Evolutionary conservation across 2,797 vertebrate species (phyloP).

Genomic region (Sarcoramphus papa): DNA sequence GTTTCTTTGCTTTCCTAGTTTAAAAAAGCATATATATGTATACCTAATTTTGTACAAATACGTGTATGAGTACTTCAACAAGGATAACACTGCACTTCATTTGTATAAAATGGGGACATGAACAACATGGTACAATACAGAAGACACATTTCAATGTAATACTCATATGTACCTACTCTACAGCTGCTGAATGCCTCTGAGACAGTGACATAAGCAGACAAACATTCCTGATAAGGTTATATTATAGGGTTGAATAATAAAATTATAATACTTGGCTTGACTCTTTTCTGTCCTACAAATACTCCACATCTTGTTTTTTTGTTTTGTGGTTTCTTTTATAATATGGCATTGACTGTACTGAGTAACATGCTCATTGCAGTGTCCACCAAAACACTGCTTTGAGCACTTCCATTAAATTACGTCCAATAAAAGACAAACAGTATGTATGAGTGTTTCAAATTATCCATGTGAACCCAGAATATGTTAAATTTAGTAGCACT

Average conservation of each 20-base stretch:
- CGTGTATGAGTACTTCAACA: not conserved
- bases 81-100: not conserved
- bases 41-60: not conserved
- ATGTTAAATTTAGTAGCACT: not conserved
- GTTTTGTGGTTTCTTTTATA: not conserved
- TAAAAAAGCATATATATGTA: not conserved
- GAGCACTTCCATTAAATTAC: not conserved
- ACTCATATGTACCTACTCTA: not conserved
- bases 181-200: not conserved
- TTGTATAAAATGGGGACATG: not conserved
- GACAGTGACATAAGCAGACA: not conserved
- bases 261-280: not conserved
- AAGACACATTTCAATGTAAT: not conserved
- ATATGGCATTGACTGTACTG: not conserved
- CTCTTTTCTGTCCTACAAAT: not conserved
- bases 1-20: not conserved
- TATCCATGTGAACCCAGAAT: not conserved
- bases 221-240: not conserved
- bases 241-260: not conserved
- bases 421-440: not conserved
- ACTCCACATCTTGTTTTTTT: not conserved
- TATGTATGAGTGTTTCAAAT: not conserved
- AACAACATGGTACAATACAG: not conserved
- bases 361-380: not conserved
- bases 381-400: not conserved